These are phyloP conservation scores for Cerceris ruficornis DNA, from an alignment of 2,888 invertebrate species.

Conservation along the genomic window DNA sequence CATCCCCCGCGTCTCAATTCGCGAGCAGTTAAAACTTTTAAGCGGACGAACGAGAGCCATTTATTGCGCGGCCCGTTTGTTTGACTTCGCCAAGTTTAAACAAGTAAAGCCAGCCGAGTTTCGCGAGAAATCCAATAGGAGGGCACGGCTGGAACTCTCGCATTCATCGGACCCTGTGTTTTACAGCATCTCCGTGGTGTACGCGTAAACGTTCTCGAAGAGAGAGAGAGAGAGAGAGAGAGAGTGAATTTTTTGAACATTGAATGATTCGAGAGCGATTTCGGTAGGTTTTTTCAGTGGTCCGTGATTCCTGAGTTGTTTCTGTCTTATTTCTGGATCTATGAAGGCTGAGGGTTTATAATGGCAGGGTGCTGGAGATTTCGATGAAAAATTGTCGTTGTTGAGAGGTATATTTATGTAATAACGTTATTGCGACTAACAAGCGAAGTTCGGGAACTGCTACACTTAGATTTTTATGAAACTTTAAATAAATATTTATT, in stretches of 20 bases:
- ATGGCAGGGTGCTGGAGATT: too few species aligned
- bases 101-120: constrained; percentile 48
- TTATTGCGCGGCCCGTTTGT: constrained; percentile 54
- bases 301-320: too few species aligned
- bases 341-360: too few species aligned
- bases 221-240: constrained; percentile 10
- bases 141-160: constrained; percentile 14
- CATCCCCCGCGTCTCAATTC: constrained; percentile 14
- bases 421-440: too few species aligned
- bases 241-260: neutral
- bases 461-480: too few species aligned
- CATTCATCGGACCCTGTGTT: constrained; percentile 22
- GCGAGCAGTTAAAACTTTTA: constrained; percentile 30
- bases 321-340: too few species aligned
- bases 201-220: neutral
- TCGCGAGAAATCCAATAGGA: constrained; percentile 46
- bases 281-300: too few species aligned
- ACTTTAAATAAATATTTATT: too few species aligned
- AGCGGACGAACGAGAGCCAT: constrained; percentile 31
- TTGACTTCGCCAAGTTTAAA: constrained; percentile 58
- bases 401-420: too few species aligned
- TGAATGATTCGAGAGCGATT: too few species aligned
- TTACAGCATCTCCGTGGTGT: constrained; percentile 4
- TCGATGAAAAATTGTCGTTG: too few species aligned
- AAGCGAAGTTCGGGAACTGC: too few species aligned